Conservation (phyloP, 2,113 vertebrate species). For the Platycercus adscitus region DNA sequence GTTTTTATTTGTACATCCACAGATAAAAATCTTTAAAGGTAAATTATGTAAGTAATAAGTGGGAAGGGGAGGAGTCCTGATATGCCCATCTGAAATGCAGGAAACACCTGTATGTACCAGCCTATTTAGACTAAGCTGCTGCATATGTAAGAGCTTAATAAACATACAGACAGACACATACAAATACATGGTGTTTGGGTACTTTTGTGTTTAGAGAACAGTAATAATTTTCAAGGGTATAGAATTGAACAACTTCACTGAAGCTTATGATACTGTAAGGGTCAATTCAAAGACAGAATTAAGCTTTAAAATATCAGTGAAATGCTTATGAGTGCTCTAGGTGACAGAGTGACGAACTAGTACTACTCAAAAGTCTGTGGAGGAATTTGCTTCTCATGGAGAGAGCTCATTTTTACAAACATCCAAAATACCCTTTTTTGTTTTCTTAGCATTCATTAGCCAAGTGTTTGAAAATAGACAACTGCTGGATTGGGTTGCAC, state of each 20-base stretch:
- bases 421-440: not conserved
- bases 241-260: not conserved
- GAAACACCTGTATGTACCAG: not conserved
- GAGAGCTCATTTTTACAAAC: not conserved
- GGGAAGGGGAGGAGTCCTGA: not conserved
- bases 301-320: not conserved
- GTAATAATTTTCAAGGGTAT: not conserved
- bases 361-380: not conserved
- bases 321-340: not conserved
- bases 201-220: not conserved
- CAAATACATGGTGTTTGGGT: not conserved
- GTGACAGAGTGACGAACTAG: not conserved
- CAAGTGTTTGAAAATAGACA: not conserved
- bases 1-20: not conserved
- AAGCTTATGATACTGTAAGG: not conserved
- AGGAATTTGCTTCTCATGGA: not conserved
- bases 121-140: not conserved
- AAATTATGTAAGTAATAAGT: not conserved
- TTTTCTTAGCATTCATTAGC: not conserved
- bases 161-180: not conserved
- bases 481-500: not conserved
- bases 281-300: not conserved
- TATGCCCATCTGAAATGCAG: not conserved
- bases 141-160: not conserved
- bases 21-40: not conserved